Percentiles rank a stretch among this genome's conserved stretches.
Conservation (phyloP, 2,888 invertebrate genomes). For the Lomographa bimaculata region DNA sequence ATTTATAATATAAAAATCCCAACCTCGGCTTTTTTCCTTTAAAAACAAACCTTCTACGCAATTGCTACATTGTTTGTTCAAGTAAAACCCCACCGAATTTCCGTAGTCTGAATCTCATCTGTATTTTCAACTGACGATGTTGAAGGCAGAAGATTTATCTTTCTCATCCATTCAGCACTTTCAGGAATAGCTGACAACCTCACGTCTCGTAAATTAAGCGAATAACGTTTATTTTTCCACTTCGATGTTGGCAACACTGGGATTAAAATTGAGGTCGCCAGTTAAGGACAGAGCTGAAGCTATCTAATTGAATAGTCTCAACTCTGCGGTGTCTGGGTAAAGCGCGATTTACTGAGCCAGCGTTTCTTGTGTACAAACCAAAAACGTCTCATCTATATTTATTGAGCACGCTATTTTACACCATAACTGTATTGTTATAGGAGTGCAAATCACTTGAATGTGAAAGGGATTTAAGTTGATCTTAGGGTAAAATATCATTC, state of each 20-base stretch:
- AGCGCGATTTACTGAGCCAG: constrained; percentile 61
- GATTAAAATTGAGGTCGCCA: constrained; percentile 31
- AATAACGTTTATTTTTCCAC: constrained; percentile 61
- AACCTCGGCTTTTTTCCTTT: too few species aligned
- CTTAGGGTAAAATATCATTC: constrained; percentile 37
- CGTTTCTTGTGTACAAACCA: constrained; percentile 39
- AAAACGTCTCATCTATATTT: constrained; percentile 28
- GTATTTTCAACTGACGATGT: constrained; percentile 67
- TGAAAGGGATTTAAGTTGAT: constrained; percentile 30
- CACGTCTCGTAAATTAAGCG: constrained; percentile 69
- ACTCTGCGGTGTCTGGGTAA: constrained; percentile 70
- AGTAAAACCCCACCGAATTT: constrained; percentile 4
- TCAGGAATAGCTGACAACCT: constrained; percentile 71
- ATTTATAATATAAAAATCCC: too few species aligned
- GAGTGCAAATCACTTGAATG: constrained; percentile 32
- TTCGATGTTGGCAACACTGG: constrained; percentile 34
- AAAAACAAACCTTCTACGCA: too few species aligned
- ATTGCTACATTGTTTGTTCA: too few species aligned
- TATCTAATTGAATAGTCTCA: constrained; percentile 66
- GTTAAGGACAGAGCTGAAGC: constrained; percentile 32
- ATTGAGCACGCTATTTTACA: constrained; percentile 31
- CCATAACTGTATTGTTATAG: constrained; percentile 31
- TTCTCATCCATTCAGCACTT: constrained; percentile 75
- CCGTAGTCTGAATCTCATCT: constrained; percentile 33
- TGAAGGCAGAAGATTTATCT: constrained; percentile 71